These are phyloP conservation scores for Phalacrocorax carbo DNA, from an alignment of 2,113 vertebrate species.

Conservation along the genomic window DNA sequence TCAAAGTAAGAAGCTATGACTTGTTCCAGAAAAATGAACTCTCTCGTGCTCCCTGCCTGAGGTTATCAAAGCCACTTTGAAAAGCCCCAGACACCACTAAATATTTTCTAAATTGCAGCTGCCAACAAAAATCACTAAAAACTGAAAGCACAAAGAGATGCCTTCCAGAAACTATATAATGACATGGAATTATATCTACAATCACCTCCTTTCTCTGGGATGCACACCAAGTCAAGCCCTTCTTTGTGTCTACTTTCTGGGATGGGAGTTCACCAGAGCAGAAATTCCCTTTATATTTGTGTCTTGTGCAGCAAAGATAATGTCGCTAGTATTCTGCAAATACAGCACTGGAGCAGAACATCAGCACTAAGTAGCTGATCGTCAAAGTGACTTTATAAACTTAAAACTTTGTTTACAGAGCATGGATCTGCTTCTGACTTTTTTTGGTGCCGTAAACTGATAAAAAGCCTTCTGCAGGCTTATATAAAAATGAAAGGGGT, in stretches of 20 bases:
- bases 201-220: not conserved
- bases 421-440: not conserved
- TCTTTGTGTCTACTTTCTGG: not conserved
- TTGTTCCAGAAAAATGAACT: not conserved
- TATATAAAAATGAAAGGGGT: not conserved
- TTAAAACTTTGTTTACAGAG: not conserved
- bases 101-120: not conserved
- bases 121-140: not conserved
- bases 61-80: not conserved
- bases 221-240: not conserved
- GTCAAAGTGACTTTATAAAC: not conserved
- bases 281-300: not conserved
- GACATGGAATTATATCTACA: not conserved
- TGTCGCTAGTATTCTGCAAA: not conserved
- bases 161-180: not conserved
- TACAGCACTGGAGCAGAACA: not conserved
- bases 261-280: not conserved
- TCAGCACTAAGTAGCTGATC: not conserved
- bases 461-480: not conserved
- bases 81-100: not conserved
- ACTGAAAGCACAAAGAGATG: not conserved
- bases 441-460: not conserved
- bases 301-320: not conserved
- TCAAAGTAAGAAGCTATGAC: not conserved
- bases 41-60: not conserved